A percentile compares a stretch with the other conserved stretches of the same genome.
These are phyloP conservation scores for Noctua fimbriata DNA, from an alignment of 2,888 invertebrate genomes.

Conservation along the genomic window DNA sequence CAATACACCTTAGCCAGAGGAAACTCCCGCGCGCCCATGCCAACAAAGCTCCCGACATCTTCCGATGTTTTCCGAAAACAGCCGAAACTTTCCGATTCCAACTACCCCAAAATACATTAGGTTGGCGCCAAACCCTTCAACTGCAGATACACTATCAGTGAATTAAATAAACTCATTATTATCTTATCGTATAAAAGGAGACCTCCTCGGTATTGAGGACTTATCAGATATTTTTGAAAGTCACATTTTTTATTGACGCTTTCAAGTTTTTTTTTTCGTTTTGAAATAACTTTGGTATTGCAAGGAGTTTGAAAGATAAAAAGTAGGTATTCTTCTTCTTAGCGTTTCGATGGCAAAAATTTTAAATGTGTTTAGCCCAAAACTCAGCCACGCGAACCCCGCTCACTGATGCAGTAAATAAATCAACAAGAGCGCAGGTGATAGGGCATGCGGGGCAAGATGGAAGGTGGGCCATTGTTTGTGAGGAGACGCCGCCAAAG, in stretches of 20 bases:
- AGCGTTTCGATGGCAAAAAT: too few relatives aligned
- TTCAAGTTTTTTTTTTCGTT: slow-evolving; percentile 32
- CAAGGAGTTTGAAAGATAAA: slow-evolving; percentile 6
- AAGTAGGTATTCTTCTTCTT: too few relatives aligned
- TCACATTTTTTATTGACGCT: slow-evolving; percentile 51
- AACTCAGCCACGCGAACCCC: too few relatives aligned
- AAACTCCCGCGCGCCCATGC: neutral
- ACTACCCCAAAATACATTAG: slow-evolving; percentile 62
- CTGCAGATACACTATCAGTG: slow-evolving; percentile 63
- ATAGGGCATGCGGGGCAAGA: too few relatives aligned
- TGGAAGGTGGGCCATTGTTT: too few relatives aligned
- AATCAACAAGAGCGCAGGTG: too few relatives aligned
- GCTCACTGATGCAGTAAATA: too few relatives aligned
- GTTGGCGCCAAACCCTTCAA: slow-evolving; percentile 66
- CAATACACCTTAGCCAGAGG: neutral
- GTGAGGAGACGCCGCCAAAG: too few relatives aligned
- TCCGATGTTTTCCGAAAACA: slow-evolving; percentile 1
- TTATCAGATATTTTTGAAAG: slow-evolving; percentile 56
- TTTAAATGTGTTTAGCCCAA: too few relatives aligned
- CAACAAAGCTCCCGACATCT: slow-evolving; percentile 7
- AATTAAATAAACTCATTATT: slow-evolving; percentile 63
- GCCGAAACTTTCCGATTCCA: slow-evolving; percentile 28
- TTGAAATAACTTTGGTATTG: slow-evolving; percentile 18
- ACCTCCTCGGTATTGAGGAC: slow-evolving; percentile 44
- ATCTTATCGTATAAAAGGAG: slow-evolving; percentile 68